Percentiles rank a stretch among this genome's conserved stretches.
phyloP scores from a whole-genome alignment of 2,113 vertebrate species.

The Xenopus laevis region DNA sequence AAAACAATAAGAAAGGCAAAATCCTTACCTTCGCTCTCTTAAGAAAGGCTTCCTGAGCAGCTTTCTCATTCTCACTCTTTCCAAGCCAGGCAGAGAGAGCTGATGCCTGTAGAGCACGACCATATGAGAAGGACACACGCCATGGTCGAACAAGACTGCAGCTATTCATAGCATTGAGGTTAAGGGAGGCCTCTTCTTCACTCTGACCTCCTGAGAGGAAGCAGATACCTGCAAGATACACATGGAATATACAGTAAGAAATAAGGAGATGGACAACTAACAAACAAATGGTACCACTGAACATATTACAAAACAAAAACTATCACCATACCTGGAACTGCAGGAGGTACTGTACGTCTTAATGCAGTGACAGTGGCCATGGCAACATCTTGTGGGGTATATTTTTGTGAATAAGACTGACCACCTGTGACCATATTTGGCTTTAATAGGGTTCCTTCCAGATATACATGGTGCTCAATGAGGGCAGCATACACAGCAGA shows the following conservation, averaged over 20 bases:
- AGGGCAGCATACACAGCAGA: constrained; percentile 92
- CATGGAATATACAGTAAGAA: neutral
- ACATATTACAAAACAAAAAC: too few relatives aligned
- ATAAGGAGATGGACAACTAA: too few relatives aligned
- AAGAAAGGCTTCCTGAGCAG: constrained; percentile 81
- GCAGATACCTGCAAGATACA: constrained; percentile 78
- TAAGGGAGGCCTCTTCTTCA: constrained; percentile 91
- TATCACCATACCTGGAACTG: constrained; percentile 79
- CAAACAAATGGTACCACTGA: too few relatives aligned
- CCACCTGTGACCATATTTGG: constrained; percentile 95
- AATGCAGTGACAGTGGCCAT: constrained; percentile 89
- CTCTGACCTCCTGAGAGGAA: constrained; percentile 97
- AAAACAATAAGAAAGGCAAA: too few relatives aligned
- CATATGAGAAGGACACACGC: constrained; percentile 93
- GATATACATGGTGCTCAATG: constrained; percentile 89
- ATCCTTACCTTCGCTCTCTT: constrained; percentile 78
- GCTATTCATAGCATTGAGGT: constrained; percentile 91
- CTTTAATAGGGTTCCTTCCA: constrained; percentile 92
- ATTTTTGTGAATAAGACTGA: constrained; percentile 85
- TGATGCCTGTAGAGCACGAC: constrained; percentile 90
- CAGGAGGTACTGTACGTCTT: constrained; percentile 83
- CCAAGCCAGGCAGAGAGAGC: constrained; percentile 87
- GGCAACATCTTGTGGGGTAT: constrained; percentile 83
- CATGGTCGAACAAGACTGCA: constrained; percentile 81
- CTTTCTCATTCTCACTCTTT: constrained; percentile 79